Evolutionary conservation across 1,140 invertebrate species (phyloP).

Genomic region (Bombus superbus): DNA sequence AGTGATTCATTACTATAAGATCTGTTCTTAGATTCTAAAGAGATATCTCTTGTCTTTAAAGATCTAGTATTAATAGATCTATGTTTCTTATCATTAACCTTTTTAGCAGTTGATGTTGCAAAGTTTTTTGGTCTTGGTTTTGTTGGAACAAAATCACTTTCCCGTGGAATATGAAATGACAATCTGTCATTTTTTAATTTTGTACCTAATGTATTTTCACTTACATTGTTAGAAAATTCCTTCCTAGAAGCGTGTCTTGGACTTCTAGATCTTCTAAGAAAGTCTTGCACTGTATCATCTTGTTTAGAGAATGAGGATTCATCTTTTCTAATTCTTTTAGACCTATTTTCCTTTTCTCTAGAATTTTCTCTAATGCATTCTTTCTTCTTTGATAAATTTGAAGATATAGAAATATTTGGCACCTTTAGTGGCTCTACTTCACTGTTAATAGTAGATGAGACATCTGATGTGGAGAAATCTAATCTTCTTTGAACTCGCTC

Average conservation of each 20-base stretch:
- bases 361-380: constrained; percentile 77
- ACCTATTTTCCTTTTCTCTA: constrained; percentile 79
- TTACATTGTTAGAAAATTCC: constrained; percentile 67
- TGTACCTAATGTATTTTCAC: constrained; percentile 28
- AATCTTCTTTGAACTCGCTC: constrained; percentile 78
- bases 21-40: constrained; percentile 68
- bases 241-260: constrained; percentile 73
- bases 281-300: constrained; percentile 67
- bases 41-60: constrained; percentile 69
- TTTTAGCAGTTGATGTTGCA: constrained; percentile 70
- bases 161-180: constrained; percentile 60
- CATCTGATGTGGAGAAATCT: constrained; percentile 75
- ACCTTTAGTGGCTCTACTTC: constrained; percentile 77
- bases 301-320: constrained; percentile 68
- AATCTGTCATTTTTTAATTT: constrained; percentile 74
- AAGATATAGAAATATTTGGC: constrained; percentile 76
- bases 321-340: constrained; percentile 78
- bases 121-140: constrained; percentile 75
- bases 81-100: constrained; percentile 74
- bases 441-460: constrained; percentile 73
- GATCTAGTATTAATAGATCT: constrained; percentile 65
- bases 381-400: constrained; percentile 77
- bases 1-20: constrained; percentile 73
- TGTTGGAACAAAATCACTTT: constrained; percentile 67
- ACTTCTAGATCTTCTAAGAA: constrained; percentile 68